These are phyloP conservation scores for Zophobas morio DNA, from an alignment of 1,140 invertebrate genomes.

Conservation along the genomic window DNA sequence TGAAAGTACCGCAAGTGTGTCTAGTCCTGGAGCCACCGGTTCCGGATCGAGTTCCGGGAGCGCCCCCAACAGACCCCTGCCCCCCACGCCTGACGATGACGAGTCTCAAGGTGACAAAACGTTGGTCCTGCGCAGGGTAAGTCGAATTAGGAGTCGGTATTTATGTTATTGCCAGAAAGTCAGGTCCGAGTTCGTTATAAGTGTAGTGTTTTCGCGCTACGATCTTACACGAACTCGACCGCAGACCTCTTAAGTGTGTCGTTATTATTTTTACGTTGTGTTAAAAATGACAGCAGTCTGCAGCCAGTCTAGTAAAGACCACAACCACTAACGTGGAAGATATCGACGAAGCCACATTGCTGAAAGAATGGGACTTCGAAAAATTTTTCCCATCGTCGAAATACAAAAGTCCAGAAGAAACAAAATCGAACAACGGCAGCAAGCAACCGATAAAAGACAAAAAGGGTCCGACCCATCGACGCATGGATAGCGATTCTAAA, in stretches of 20 bases:
- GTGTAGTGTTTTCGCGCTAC: background rate
- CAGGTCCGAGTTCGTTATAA: background rate
- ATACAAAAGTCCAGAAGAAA: constrained; percentile 52
- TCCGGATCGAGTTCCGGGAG: constrained; percentile 76
- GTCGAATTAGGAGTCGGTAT: constrained; percentile 62
- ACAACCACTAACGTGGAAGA: constrained; percentile 67
- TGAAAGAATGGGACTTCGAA: constrained; percentile 88
- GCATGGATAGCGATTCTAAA: constrained; percentile 80
- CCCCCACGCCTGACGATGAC: constrained; percentile 94
- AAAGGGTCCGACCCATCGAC: constrained; percentile 70
- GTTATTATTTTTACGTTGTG: constrained; percentile 27
- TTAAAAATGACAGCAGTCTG: constrained; percentile 63
- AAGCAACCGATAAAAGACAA: constrained; percentile 65
- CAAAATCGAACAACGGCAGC: constrained; percentile 61
- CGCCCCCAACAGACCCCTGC: constrained; percentile 91
- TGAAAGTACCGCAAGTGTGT: constrained; percentile 67
- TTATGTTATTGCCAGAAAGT: constrained; percentile 27
- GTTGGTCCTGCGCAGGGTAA: constrained; percentile 91
- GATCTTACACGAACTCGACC: no score
- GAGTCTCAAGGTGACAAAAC: constrained; percentile 86
- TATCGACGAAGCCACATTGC: constrained; percentile 79
- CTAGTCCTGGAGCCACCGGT: constrained; percentile 69
- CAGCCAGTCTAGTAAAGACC: constrained; percentile 62
- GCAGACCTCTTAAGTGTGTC: background rate
- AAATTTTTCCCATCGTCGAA: constrained; percentile 81